A percentile compares a stretch with the other conserved stretches of the same genome.
Evolutionary conservation across 2,888 invertebrate genomes (phyloP).

Genomic region (Pyrochroa serraticornis): DNA sequence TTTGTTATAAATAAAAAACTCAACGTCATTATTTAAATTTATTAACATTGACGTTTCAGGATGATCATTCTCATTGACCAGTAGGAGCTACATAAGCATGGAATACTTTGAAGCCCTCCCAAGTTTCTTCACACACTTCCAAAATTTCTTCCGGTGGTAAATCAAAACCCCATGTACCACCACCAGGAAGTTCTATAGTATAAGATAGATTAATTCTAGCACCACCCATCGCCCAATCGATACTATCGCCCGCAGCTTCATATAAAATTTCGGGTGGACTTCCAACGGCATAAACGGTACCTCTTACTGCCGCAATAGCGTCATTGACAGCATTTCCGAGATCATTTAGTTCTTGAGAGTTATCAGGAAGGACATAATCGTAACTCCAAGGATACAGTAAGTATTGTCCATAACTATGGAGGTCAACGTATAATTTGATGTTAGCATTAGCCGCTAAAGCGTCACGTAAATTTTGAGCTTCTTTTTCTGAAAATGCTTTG

Average conservation of each 20-base stretch:
- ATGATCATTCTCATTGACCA: too few species aligned
- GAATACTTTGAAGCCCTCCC: conserved; percentile 63
- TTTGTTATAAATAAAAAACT: too few species aligned
- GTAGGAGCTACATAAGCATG: conserved; percentile 36
- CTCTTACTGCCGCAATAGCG: conserved; percentile 53
- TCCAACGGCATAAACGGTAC: conserved; percentile 62
- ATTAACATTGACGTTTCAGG: too few species aligned
- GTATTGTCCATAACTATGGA: conserved; percentile 78
- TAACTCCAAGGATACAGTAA: conserved; percentile 74
- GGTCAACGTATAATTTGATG: conserved; percentile 69
- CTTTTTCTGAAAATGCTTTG: conserved; percentile 59
- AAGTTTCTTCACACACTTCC: conserved; percentile 65
- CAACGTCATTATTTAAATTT: too few species aligned
- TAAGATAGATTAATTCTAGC: conserved; percentile 64
- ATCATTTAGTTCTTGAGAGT: conserved; percentile 57
- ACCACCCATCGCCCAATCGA: conserved; percentile 67
- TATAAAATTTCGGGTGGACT: conserved; percentile 58
- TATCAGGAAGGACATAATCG: conserved; percentile 60
- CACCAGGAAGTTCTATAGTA: conserved; percentile 70
- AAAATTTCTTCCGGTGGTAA: conserved; percentile 63
- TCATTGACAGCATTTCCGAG: conserved; percentile 58
- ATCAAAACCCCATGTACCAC: conserved; percentile 63
- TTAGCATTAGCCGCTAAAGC: conserved; percentile 60
- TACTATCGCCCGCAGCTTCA: conserved; percentile 66
- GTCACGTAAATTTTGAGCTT: conserved; percentile 66